These are phyloP conservation scores for Monomorium pharaonis DNA, from an alignment of 1,140 invertebrate genomes.

Conservation along the genomic window DNA sequence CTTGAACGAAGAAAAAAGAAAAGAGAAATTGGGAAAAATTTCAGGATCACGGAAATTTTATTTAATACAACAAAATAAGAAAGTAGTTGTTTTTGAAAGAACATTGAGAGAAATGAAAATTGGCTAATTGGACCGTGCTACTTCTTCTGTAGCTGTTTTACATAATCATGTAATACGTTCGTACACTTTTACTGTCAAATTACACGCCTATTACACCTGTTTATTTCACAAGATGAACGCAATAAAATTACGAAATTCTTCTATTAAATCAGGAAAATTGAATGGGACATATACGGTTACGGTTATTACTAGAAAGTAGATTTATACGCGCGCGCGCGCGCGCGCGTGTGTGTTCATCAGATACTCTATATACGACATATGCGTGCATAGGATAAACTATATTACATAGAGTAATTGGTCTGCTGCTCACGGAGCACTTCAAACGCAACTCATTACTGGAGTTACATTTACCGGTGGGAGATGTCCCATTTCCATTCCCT, in stretches of 20 bases:
- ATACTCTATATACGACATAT: background rate
- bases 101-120: no score
- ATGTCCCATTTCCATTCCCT: constrained; percentile 60
- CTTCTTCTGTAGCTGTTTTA: no score
- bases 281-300: background rate
- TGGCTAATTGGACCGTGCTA: no score
- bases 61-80: background rate
- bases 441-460: constrained; percentile 52
- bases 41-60: background rate
- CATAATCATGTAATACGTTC: background rate
- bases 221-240: background rate
- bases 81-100: background rate
- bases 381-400: background rate
- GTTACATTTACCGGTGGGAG: constrained; percentile 60
- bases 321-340: background rate
- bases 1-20: background rate
- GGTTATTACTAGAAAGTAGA: background rate
- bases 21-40: background rate
- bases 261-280: background rate
- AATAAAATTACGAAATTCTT: background rate
- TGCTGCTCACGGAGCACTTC: constrained; percentile 54
- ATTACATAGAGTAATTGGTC: constrained; percentile 52
- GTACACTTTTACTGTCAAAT: background rate
- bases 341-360: background rate
- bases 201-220: background rate